Conservation (phyloP, 2,113 vertebrate genomes). For the Apus apus region DNA sequence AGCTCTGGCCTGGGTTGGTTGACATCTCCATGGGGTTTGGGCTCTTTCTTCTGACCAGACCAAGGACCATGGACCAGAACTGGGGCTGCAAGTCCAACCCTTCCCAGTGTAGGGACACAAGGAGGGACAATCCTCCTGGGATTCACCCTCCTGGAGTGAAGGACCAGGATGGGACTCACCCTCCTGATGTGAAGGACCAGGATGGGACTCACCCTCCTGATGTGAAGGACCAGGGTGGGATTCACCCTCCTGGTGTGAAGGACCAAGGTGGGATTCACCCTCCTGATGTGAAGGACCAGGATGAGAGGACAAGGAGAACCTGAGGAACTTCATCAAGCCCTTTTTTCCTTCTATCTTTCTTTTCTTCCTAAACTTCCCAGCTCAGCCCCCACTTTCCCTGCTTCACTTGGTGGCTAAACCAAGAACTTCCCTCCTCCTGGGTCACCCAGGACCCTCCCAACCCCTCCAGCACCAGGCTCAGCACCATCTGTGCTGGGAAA, state of each 20-base stretch:
- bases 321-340: background rate
- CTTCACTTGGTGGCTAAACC: background rate
- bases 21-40: rapidly evolving
- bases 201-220: too few species aligned
- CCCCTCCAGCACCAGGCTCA: rapidly evolving
- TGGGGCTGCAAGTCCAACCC: background rate
- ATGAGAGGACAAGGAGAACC: rapidly evolving
- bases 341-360: too few species aligned
- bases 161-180: background rate
- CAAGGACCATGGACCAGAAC: background rate
- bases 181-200: background rate
- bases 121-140: background rate
- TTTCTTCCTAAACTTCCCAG: background rate
- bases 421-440: background rate
- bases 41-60: background rate
- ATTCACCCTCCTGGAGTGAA: rapidly evolving
- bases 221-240: rapidly evolving
- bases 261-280: background rate
- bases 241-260: too few species aligned
- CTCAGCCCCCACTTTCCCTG: rapidly evolving
- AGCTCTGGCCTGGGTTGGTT: rapidly evolving
- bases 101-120: rapidly evolving
- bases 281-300: background rate
- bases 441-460: background rate
- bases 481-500: rapidly evolving